Conservation (phyloP, 2,888 invertebrate species). For the Trichogramma dendrolimi region DNA sequence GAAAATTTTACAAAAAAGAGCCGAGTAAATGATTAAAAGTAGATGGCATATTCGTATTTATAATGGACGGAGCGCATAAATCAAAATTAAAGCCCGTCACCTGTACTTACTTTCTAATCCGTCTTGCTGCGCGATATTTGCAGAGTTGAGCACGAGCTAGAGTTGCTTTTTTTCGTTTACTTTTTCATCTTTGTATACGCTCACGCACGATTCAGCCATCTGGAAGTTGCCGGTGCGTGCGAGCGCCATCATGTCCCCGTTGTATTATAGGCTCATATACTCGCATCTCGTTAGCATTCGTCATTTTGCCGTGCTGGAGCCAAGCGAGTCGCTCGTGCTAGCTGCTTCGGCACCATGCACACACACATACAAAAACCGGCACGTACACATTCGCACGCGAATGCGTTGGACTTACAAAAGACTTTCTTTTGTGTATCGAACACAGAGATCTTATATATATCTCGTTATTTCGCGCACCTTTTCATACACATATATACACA, state of each 20-base stretch:
- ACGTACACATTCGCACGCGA: too few relatives aligned
- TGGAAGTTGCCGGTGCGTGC: conserved; percentile 40
- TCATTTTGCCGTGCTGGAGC: conserved; percentile 32
- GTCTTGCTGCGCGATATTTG: too few relatives aligned
- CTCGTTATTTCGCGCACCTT: conserved; percentile 1
- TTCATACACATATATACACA: background rate
- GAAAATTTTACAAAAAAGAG: too few relatives aligned
- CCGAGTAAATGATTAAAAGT: too few relatives aligned
- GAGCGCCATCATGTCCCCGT: conserved; percentile 2
- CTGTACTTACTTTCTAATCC: too few relatives aligned
- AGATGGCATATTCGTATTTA: too few relatives aligned
- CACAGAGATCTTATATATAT: background rate
- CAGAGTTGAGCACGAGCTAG: too few relatives aligned
- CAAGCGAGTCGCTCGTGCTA: background rate
- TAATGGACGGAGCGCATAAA: too few relatives aligned
- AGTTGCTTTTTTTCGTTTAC: too few relatives aligned
- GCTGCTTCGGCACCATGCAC: background rate
- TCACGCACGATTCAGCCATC: conserved; percentile 28
- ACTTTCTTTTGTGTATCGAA: conserved; percentile 4
- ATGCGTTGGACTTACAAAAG: too few relatives aligned
- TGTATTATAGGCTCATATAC: background rate
- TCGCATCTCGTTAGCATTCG: conserved; percentile 41
- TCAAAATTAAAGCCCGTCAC: too few relatives aligned
- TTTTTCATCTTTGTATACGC: conserved; percentile 26
- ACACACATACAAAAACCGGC: background rate